Conservation (phyloP, 2,888 invertebrate genomes). For the Drosophila paranaensis region DNA sequence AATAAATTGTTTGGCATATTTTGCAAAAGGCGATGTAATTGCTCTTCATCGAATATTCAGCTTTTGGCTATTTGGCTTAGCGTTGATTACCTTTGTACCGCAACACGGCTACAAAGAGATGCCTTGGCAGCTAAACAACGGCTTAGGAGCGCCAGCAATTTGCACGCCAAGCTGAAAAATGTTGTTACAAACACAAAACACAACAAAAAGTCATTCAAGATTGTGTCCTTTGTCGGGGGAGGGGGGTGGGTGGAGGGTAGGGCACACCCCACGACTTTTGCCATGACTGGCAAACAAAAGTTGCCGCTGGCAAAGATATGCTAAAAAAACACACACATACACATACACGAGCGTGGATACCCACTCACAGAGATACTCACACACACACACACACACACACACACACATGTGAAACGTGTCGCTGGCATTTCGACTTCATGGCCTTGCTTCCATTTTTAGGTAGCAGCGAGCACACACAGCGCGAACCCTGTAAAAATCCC, state of each 20-base stretch:
- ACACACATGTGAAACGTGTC: conserved; percentile 35
- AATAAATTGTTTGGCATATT: conserved; percentile 20
- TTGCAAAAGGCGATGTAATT: conserved; percentile 34
- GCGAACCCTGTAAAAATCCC: conserved; percentile 50
- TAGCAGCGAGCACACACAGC: conserved; percentile 30
- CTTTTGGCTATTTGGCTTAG: conserved; percentile 51
- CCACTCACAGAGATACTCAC: conserved; percentile 12
- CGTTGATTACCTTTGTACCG: conserved; percentile 43
- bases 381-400: not conserved
- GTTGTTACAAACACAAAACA: conserved; percentile 50
- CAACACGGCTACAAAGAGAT: conserved; percentile 34
- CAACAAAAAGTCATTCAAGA: conserved; percentile 52
- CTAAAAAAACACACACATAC: conserved; percentile 8
- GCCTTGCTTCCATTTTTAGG: conserved; percentile 68
- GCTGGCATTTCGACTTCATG: conserved; percentile 63
- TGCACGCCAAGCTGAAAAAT: conserved; percentile 55
- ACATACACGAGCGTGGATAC: conserved; percentile 7
- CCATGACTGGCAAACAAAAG: conserved; percentile 67
- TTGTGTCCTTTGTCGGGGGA: conserved; percentile 25
- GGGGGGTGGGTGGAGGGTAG: not conserved
- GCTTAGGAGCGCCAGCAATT: conserved; percentile 46
- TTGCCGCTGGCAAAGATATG: conserved; percentile 61
- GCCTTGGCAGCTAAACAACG: conserved; percentile 26
- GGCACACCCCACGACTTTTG: conserved; percentile 59
- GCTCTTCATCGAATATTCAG: conserved; percentile 39